Base-by-base conservation (phyloP, 2,113 vertebrate genomes). In the Sorex araneus region DNA sequence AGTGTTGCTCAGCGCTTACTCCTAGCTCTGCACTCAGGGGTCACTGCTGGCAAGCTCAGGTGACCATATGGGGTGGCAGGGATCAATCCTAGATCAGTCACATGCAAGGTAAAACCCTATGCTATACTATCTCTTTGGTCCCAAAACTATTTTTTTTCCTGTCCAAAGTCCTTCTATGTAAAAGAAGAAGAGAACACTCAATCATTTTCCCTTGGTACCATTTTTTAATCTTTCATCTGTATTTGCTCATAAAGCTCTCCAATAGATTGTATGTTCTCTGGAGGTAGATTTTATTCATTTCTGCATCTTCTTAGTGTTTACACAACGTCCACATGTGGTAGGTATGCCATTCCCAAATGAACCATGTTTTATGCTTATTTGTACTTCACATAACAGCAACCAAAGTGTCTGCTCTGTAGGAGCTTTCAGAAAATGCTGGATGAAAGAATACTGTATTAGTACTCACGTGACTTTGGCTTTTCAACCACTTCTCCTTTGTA, bases 381-480 rank as follows among this genome's bases (percentile, higher is more conserved):
- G 5, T 28, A 67, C 67, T 71, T 83, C 50, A 43, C 27, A 30
- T 0, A 67, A 27, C 10, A 54, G 34, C 25, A 23, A 19, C 11
- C 11, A 60, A 45, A 74, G 21, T 5, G 9, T 2, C 15, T 23
- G 25, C 10, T 27, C 45, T 0, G 1, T 2, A 30, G 32, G 9
- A 75, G 43, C n/a, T 64, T 60, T 88, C 70, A 54, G 67, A 77
- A 89, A 34, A 15, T 21, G 30, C n/a, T 36, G 79, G 32, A 19
- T 32, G 34, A 86, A 79, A n/a, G 25, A 73, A 57, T 30, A 15
- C 21, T 1, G 69, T 45, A 4, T 18, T 32, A 47, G 30, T 47
- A 98, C 98, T 98, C 92, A 98, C 98, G 0, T 73, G 34, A 64
- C 36, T 87, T 12, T 67, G 34, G 63, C 32, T 93, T 12, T 10